Percentiles rank a stretch among this genome's conserved stretches.
phyloP scores from a whole-genome alignment of 92 coral and sea anemone species.

The Hydrozoanthus gracilis region DNA sequence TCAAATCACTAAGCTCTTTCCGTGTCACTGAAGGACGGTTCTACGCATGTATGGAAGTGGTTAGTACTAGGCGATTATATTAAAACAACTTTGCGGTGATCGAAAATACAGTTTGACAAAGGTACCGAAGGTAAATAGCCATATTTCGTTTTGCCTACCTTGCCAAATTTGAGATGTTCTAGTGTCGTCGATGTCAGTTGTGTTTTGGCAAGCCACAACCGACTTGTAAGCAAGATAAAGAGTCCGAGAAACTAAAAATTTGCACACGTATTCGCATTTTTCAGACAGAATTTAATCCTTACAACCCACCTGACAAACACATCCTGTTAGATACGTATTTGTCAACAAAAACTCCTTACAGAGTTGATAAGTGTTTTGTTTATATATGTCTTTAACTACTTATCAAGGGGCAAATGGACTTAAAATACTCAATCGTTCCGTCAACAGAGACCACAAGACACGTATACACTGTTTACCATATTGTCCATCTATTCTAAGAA shows the following conservation, averaged over 20 bases:
- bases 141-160: too few species aligned
- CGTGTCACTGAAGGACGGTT: too few species aligned
- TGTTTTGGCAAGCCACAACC: not conserved
- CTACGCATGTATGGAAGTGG: too few species aligned
- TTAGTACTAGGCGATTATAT: too few species aligned
- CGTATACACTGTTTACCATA: not conserved
- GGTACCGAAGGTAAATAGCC: too few species aligned
- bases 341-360: conserved; percentile 1
- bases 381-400: not conserved
- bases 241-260: not conserved
- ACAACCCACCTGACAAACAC: not conserved
- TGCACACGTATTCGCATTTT: conserved; percentile 8
- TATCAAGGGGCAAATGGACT: not conserved
- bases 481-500: not conserved
- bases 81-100: too few species aligned
- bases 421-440: not conserved
- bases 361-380: not conserved
- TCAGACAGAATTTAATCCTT: conserved; percentile 4
- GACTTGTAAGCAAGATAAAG: not conserved
- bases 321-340: not conserved
- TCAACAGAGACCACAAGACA: not conserved
- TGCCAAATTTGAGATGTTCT: too few species aligned
- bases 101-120: too few species aligned
- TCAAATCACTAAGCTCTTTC: too few species aligned
- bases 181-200: too few species aligned